Evolutionary conservation across 2,888 invertebrate species (phyloP).

Genomic region (Apamea sordens): DNA sequence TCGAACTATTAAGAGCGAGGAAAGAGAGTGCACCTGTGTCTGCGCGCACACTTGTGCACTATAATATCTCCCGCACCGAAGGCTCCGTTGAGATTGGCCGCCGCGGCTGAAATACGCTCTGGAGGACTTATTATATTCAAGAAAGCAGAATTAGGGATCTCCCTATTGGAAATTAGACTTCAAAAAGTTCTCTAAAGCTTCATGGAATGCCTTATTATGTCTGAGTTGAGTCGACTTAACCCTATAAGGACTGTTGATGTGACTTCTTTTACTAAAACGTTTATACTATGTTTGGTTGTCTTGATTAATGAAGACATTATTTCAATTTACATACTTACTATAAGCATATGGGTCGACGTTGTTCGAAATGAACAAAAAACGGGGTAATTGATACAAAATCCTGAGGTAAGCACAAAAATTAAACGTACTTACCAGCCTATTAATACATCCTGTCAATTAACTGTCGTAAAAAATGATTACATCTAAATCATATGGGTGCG

Average conservation of each 20-base stretch:
- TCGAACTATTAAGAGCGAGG: no score
- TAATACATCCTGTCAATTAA: constrained; percentile 47
- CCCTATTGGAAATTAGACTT: not conserved
- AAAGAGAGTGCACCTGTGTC: no score
- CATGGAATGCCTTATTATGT: not conserved
- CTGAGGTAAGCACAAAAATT: constrained; percentile 26
- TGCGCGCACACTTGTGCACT: no score
- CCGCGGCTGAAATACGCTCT: not conserved
- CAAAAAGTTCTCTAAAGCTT: not conserved
- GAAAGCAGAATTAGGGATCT: not conserved
- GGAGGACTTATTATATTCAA: not conserved
- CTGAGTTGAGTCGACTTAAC: not conserved
- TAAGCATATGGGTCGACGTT: not conserved
- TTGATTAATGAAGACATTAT: constrained; percentile 30
- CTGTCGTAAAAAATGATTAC: constrained; percentile 58
- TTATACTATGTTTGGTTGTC: constrained; percentile 4
- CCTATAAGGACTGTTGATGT: not conserved
- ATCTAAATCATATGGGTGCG: constrained; percentile 68
- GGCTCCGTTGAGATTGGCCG: not conserved
- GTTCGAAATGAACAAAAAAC: constrained; percentile 5
- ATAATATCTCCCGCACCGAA: not conserved
- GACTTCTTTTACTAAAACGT: not conserved
- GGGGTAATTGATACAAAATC: constrained; percentile 16
- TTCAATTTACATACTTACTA: constrained; percentile 10
- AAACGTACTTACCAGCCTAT: constrained; percentile 23